These are phyloP conservation scores for Silurus lanzhouensis DNA, from an alignment of 2,797 vertebrate species.

Conservation along the genomic window DNA sequence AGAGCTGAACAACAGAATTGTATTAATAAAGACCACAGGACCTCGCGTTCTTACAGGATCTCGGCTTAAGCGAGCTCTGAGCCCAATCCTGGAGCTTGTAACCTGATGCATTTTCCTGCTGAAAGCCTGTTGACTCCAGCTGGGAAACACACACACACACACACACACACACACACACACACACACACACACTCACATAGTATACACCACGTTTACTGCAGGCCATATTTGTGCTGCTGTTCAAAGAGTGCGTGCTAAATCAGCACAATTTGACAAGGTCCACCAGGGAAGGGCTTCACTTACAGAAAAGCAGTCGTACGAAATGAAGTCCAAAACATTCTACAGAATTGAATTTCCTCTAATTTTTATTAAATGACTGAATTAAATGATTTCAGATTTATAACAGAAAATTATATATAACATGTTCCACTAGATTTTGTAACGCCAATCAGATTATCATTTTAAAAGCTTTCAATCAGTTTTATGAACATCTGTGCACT, in stretches of 20 bases:
- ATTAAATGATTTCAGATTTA: not conserved
- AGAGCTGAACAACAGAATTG: conserved; percentile 7
- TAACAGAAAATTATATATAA: not conserved
- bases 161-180: conserved; percentile 28
- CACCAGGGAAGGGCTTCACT: conserved; percentile 12
- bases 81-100: conserved; percentile 49
- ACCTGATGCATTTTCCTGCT: conserved; percentile 42
- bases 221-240: conserved; percentile 13
- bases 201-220: conserved; percentile 20
- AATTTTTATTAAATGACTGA: not conserved
- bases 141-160: conserved; percentile 19
- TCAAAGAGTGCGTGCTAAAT: conserved; percentile 40
- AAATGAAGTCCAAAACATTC: not conserved
- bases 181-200: not conserved
- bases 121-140: conserved; percentile 39
- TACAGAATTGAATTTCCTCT: not conserved
- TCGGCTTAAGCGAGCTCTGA: conserved; percentile 28
- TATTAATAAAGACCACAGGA: not conserved
- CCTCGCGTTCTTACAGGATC: conserved; percentile 18
- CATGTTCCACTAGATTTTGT: no score
- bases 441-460: no score
- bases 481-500: no score
- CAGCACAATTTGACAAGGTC: conserved; percentile 34
- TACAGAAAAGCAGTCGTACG: not conserved
- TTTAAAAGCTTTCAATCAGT: no score